A percentile compares a stretch with the other conserved stretches of the same genome.
phyloP scores from a whole-genome alignment of 2,113 vertebrate species.

The Dipodomys merriami region DNA sequence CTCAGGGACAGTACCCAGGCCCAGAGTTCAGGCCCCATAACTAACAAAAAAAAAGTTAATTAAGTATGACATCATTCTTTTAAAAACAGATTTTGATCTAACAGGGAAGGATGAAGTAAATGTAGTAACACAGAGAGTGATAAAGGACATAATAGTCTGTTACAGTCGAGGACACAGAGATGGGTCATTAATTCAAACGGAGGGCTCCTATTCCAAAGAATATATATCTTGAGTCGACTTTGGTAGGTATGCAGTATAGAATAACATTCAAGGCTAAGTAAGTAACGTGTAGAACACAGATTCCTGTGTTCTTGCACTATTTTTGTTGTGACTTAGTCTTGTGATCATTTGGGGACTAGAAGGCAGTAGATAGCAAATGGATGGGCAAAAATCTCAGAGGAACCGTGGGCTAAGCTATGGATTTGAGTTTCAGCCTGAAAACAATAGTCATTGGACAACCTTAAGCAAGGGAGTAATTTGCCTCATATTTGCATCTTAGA shows the following conservation, averaged over 20 bases:
- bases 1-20: too few relatives aligned
- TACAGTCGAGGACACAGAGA: neutral
- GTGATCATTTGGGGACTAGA: neutral
- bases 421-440: neutral
- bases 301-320: neutral
- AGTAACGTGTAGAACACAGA: neutral
- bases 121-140: neutral
- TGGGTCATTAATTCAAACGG: neutral
- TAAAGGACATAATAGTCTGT: neutral
- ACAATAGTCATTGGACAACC: neutral
- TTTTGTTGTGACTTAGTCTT: neutral
- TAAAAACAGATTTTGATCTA: neutral
- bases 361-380: neutral
- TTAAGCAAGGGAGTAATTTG: neutral
- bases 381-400: neutral
- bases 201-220: neutral
- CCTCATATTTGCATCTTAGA: neutral
- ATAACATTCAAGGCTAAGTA: neutral
- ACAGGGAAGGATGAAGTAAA: neutral
- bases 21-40: too few relatives aligned
- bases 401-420: neutral
- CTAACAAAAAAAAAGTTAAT: neutral
- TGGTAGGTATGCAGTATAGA: neutral
- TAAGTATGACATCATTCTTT: slow-evolving; percentile 11
- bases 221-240: neutral